Base-by-base conservation (phyloP, 2,113 vertebrate genomes). In the Pseudonaja textilis region DNA sequence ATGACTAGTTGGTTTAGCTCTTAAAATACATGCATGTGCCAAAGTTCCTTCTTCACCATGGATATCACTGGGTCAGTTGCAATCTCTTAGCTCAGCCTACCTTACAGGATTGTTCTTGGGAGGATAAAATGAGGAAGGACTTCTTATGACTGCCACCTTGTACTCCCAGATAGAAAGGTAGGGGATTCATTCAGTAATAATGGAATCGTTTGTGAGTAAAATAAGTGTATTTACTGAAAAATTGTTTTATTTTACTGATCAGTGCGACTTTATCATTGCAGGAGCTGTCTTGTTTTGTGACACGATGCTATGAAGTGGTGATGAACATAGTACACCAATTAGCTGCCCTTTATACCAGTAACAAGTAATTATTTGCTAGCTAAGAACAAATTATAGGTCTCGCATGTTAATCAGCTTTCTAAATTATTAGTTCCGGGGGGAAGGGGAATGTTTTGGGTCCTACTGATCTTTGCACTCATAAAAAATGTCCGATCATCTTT, bases 261-360 rank as follows among this genome's bases (percentile, higher is more conserved):
- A 23, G 34, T 81, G 1, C 3, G 42, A 42, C 22, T 89, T 96
- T 98, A 55, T 96, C 22, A 56, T 98, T 97, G 93, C 96, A 99
- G 99, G 99, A 99, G 93, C 98, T 99, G 87, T 99, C 99, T 95
- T 99, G 99, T 97, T 99, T 99, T 96, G 98, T 99, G 90, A 98
- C 98, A 2, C 98, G 99, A 89, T 99, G 99, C 96, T 99, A 98
- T 0, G 99, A 99, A 96, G 99, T 99, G 90, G 99, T 99, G 96
- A 97, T 99, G 97, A 99, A 99, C 96, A 98, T 99, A 74, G 98
- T 99, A 74, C 99, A 99, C 94, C 99, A 99, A 95, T 95, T 99
- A 97, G 99, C 99, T 89, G 99, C 98, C 81, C 98, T 99, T 50
- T 99, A 99, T 96, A 99, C 98, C 97, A 99, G 97, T 97, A 99